Evolutionary conservation across 2,113 vertebrate genomes (phyloP).

Genomic region (Nannospalax galili): DNA sequence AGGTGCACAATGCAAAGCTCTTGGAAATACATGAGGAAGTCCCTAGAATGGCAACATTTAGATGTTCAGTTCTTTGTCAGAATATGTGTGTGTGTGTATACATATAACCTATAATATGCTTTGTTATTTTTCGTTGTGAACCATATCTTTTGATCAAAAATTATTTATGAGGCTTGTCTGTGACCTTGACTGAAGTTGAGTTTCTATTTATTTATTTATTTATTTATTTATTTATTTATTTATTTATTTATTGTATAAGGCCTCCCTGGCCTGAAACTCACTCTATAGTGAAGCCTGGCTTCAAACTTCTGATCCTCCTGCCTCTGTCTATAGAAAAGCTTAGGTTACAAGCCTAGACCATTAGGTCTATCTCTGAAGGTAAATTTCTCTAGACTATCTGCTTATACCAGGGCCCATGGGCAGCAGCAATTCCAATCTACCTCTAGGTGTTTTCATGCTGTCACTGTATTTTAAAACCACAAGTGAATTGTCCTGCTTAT

Average conservation of each 20-base stretch:
- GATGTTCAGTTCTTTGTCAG: conserved; percentile 12
- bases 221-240: neutral
- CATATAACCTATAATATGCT: neutral
- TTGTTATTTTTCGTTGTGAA: neutral
- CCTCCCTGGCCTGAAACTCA: neutral
- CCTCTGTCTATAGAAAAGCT: neutral
- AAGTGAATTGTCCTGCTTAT: neutral
- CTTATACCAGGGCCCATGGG: neutral
- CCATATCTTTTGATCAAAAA: neutral
- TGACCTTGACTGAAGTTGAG: neutral
- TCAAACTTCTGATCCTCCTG: neutral
- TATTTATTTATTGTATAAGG: no score
- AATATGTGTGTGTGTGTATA: no score
- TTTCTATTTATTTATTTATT: neutral
- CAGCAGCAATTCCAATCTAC: neutral
- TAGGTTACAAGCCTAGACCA: neutral
- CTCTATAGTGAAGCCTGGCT: neutral
- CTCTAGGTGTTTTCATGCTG: neutral
- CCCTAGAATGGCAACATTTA: neutral
- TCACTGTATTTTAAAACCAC: neutral
- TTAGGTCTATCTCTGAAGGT: neutral
- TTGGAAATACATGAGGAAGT: neutral
- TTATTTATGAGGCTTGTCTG: neutral
- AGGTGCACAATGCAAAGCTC: neutral
- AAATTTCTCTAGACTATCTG: neutral